These are phyloP conservation scores for Carapus acus DNA, from an alignment of 2,797 vertebrate species.

Conservation along the genomic window DNA sequence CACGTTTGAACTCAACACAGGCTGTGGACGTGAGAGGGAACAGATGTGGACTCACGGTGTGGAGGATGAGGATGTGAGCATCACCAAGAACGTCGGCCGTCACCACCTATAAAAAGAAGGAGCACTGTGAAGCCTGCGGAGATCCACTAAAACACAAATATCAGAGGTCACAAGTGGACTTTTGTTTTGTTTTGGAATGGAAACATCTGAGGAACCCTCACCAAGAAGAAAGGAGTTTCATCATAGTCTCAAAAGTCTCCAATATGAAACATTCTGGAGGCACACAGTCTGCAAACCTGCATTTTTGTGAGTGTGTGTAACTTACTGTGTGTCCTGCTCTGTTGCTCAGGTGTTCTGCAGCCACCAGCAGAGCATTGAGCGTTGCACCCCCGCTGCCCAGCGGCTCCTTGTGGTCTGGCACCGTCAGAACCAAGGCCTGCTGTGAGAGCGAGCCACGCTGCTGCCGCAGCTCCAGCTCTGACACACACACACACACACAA, in stretches of 20 bases:
- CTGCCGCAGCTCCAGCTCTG: conserved; percentile 85
- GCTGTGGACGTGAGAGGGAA: too few species aligned
- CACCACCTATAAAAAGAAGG: conserved; percentile 88
- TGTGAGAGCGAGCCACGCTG: conserved; percentile 69
- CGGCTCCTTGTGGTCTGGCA: conserved; percentile 77
- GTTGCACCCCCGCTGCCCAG: conserved; percentile 92
- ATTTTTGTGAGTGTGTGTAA: too few species aligned
- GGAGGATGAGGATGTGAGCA: conserved; percentile 84
- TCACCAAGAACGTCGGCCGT: conserved; percentile 81
- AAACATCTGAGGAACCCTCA: too few species aligned
- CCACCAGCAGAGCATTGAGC: conserved; percentile 88
- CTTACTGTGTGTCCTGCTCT: conserved; percentile 80
- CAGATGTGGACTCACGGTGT: conserved; percentile 82
- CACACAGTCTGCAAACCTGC: too few species aligned
- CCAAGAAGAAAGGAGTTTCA: too few species aligned
- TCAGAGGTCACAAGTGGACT: too few species aligned
- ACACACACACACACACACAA: conserved; percentile 18
- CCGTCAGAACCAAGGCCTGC: conserved; percentile 74
- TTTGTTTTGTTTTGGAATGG: too few species aligned
- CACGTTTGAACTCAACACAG: too few species aligned
- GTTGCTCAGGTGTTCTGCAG: conserved; percentile 88
- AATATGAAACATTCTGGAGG: too few species aligned
- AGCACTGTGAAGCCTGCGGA: too few species aligned
- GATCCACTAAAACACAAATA: too few species aligned
- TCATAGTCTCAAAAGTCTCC: too few species aligned